Conservation (phyloP, 2,888 invertebrate genomes). For the Thymelicus acteon region DNA sequence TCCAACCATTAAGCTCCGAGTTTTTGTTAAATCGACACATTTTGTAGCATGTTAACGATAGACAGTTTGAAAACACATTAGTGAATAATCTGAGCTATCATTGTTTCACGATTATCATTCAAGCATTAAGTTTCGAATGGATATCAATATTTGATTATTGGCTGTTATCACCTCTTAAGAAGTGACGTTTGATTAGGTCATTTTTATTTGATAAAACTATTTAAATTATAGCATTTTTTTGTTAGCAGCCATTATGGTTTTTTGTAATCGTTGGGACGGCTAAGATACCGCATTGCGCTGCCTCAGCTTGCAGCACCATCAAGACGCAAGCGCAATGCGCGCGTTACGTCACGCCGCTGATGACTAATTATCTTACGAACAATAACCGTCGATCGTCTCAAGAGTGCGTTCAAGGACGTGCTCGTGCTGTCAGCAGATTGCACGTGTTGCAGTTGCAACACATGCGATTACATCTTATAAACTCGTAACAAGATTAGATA, state of each 20-base stretch:
- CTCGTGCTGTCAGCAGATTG: not conserved
- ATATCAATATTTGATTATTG: not conserved
- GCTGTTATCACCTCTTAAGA: not conserved
- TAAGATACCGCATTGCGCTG: constrained; percentile 19
- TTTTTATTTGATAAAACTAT: too few species aligned
- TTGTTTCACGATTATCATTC: not conserved
- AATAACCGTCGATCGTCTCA: constrained; percentile 3
- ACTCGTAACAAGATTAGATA: not conserved
- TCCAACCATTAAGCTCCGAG: constrained; percentile 1
- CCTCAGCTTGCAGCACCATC: not conserved
- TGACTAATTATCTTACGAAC: constrained; percentile 20
- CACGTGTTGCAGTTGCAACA: not conserved
- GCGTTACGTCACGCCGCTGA: constrained; percentile 10
- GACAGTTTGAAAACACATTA: not conserved
- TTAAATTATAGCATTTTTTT: not conserved
- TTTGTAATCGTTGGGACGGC: constrained; percentile 2
- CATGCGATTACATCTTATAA: not conserved
- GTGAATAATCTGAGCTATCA: not conserved
- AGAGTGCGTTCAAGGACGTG: constrained; percentile 18
- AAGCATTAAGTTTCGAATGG: not conserved
- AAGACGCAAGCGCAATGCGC: constrained; percentile 19
- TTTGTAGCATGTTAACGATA: not conserved
- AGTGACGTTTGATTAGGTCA: not conserved
- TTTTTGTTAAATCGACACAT: constrained; percentile 12
- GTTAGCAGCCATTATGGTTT: too few species aligned